Evolutionary conservation across 1,140 invertebrate species (phyloP).

Genomic region (Ostrea denselamellosa): DNA sequence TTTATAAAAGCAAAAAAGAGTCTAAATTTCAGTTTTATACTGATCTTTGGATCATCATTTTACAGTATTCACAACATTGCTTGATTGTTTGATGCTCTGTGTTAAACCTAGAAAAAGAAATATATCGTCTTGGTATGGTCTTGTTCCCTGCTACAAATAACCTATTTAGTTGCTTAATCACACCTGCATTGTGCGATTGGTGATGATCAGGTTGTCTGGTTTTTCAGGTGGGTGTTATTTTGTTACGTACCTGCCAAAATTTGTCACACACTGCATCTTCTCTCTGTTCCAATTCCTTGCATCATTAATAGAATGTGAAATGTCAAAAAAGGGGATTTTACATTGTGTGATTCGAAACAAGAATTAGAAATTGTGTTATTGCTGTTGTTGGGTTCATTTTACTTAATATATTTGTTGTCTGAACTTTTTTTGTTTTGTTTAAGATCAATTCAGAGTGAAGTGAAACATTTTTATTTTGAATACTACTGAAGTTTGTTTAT

Average conservation of each 20-base stretch:
- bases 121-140: neutral
- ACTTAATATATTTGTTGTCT: neutral
- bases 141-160: neutral
- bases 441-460: too few relatives aligned
- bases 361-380: too few relatives aligned
- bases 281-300: neutral
- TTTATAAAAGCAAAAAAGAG: neutral
- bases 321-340: neutral
- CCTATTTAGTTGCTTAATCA: constrained; percentile 13
- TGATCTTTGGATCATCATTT: neutral
- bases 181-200: constrained; percentile 7
- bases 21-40: neutral
- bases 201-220: neutral
- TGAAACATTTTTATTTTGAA: neutral
- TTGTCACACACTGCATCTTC: neutral
- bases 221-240: neutral
- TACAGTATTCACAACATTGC: neutral
- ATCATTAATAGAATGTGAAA: neutral
- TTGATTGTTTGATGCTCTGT: neutral
- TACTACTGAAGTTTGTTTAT: neutral
- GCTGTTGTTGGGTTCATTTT: too few relatives aligned
- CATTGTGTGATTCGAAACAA: too few relatives aligned
- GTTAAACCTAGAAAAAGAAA: neutral
- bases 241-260: neutral
- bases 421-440: neutral